phyloP scores from a whole-genome alignment of 2,888 invertebrate genomes.

The Trissoscelio sp. region DNA sequence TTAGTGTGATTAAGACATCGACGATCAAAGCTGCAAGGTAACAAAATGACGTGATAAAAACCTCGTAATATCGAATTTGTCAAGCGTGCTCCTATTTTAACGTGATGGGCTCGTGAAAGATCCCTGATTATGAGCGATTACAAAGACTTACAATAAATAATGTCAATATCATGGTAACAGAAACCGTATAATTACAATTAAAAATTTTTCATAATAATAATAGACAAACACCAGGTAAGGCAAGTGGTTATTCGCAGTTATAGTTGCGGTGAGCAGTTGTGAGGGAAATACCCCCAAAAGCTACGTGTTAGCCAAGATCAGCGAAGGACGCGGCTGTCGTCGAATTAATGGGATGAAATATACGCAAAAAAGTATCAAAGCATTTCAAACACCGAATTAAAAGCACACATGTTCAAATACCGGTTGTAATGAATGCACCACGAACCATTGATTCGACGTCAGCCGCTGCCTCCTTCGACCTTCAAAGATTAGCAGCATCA shows the following conservation, averaged over 20 bases:
- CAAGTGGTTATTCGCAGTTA: slow-evolving; percentile 84
- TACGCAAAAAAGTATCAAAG: slow-evolving; percentile 27
- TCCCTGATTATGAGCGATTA: slow-evolving; percentile 47
- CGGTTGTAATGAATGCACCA: slow-evolving; percentile 30
- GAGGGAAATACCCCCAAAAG: slow-evolving; percentile 83
- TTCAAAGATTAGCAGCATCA: slow-evolving; percentile 83
- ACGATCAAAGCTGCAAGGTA: slow-evolving; percentile 58
- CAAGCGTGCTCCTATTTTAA: slow-evolving; percentile 65
- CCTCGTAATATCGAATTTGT: slow-evolving; percentile 30
- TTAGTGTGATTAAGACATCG: slow-evolving; percentile 56
- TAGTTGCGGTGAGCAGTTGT: slow-evolving; percentile 84
- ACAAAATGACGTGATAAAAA: slow-evolving; percentile 55
- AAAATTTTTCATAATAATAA: slow-evolving; percentile 76
- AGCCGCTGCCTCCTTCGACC: slow-evolving; percentile 74
- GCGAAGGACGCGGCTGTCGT: slow-evolving; percentile 72
- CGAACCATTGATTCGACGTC: slow-evolving; percentile 54
- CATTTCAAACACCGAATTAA: slow-evolving; percentile 26
- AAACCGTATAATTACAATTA: slow-evolving; percentile 74
- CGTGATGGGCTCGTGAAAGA: slow-evolving; percentile 47
- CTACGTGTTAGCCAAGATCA: slow-evolving; percentile 83
- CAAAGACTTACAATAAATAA: slow-evolving; percentile 44
- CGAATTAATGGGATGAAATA: slow-evolving; percentile 32
- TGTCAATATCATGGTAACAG: slow-evolving; percentile 67
- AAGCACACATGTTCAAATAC: slow-evolving; percentile 22
- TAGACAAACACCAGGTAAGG: slow-evolving; percentile 83